phyloP scores from a whole-genome alignment of 2,797 vertebrate genomes.

The Scleropages formosus region DNA sequence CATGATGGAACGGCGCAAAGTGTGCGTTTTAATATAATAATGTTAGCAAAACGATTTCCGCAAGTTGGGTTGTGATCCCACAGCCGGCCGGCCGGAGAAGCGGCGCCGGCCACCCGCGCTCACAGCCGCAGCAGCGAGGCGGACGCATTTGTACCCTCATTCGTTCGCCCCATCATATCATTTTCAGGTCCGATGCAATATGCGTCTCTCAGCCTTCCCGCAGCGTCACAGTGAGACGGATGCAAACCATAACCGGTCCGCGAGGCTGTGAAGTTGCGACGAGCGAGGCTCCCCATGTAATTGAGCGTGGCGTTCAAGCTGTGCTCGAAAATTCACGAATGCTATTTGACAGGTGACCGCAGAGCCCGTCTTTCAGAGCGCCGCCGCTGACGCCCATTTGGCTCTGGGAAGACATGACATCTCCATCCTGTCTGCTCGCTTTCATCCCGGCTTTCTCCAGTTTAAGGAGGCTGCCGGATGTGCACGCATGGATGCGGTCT shows the following conservation, averaged over 20 bases:
- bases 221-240: not conserved
- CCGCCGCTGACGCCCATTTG: not conserved
- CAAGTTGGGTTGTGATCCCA: not conserved
- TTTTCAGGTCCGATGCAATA: not conserved
- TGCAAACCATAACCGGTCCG: not conserved
- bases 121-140: too few relatives aligned
- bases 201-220: not conserved
- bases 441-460: not conserved
- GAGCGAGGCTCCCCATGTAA: not conserved
- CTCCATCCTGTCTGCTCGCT: constrained; percentile 18
- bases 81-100: not conserved
- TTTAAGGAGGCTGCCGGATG: not conserved
- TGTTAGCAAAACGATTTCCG: not conserved
- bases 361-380: not conserved
- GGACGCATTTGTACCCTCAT: not conserved
- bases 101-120: not conserved
- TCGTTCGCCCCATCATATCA: not conserved
- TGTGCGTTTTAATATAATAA: not conserved
- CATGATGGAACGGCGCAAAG: not conserved
- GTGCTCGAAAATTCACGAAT: not conserved
- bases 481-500: too few relatives aligned
- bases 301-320: not conserved
- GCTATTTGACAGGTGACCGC: constrained; percentile 5
- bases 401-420: not conserved
- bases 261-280: not conserved